These are phyloP conservation scores for Garrulus glandarius DNA, from an alignment of 2,797 vertebrate genomes.

Conservation along the genomic window DNA sequence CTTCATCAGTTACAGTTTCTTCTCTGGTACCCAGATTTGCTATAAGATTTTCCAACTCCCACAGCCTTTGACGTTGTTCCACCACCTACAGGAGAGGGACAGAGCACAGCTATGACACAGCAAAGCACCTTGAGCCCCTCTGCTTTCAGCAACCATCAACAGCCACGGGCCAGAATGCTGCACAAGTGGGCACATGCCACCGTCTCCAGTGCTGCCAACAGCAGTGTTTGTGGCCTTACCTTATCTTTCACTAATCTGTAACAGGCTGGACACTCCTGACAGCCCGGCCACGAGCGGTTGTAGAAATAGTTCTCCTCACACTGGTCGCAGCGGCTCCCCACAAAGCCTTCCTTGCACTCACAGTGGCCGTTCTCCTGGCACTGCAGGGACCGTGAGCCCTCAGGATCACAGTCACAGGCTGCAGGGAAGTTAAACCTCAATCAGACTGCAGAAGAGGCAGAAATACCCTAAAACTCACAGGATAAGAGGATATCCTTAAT, in stretches of 20 bases:
- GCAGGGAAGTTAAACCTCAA: neutral
- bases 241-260: slow-evolving; percentile 94
- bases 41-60: slow-evolving; percentile 88
- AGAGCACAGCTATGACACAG: neutral
- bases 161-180: rapidly evolving
- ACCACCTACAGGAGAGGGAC: slow-evolving; percentile 77
- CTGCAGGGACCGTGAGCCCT: slow-evolving; percentile 87
- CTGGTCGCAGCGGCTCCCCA: slow-evolving; percentile 91
- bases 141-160: neutral
- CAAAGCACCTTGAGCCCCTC: neutral
- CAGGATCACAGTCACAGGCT: slow-evolving; percentile 95
- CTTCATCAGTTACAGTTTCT: slow-evolving; percentile 86
- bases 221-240: slow-evolving; percentile 66
- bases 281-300: slow-evolving; percentile 90
- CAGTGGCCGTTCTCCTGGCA: slow-evolving; percentile 88
- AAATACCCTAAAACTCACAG: neutral
- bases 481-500: neutral
- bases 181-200: rapidly evolving
- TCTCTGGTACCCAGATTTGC: slow-evolving; percentile 86
- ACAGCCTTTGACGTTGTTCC: slow-evolving; percentile 89
- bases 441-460: neutral
- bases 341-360: slow-evolving; percentile 88
- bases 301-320: slow-evolving; percentile 99
- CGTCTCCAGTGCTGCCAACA: rapidly evolving
- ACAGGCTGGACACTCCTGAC: slow-evolving; percentile 95